Evolutionary conservation across 1,140 invertebrate genomes (phyloP).

Genomic region (Lerema accius): DNA sequence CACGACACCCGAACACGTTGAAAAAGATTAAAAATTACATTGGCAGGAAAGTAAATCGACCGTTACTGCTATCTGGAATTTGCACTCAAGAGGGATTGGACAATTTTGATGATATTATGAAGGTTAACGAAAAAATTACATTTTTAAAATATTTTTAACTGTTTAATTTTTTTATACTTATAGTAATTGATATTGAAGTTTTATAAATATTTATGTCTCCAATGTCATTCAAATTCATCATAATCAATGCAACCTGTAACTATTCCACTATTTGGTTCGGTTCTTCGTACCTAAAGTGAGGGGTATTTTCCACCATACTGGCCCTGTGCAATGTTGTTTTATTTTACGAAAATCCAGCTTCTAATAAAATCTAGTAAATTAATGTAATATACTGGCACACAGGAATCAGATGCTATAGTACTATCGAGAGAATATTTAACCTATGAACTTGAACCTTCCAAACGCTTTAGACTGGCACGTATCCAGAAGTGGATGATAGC

Average conservation of each 20-base stretch:
- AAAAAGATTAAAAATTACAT: slow-evolving; percentile 51
- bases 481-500: slow-evolving; percentile 61
- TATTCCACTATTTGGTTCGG: too few relatives aligned
- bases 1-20: slow-evolving; percentile 40
- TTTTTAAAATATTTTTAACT: neutral
- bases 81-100: slow-evolving; percentile 50
- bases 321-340: too few relatives aligned
- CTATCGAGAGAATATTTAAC: slow-evolving; percentile 57
- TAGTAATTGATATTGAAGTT: neutral
- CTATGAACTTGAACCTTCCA: slow-evolving; percentile 49
- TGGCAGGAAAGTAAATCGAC: slow-evolving; percentile 43
- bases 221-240: too few relatives aligned
- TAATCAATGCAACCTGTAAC: too few relatives aligned
- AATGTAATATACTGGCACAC: slow-evolving; percentile 3
- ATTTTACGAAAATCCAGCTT: too few relatives aligned
- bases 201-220: too few relatives aligned
- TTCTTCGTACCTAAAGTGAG: too few relatives aligned
- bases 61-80: slow-evolving; percentile 53
- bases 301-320: too few relatives aligned
- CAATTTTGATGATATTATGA: slow-evolving; percentile 58
- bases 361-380: slow-evolving; percentile 17
- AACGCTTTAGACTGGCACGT: slow-evolving; percentile 42
- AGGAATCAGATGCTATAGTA: slow-evolving; percentile 65
- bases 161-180: too few relatives aligned
- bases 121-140: slow-evolving; percentile 39